A percentile compares a stretch with the other conserved stretches of the same genome.
phyloP scores from a whole-genome alignment of 2,888 invertebrate species.

The Corythucha ciliata region DNA sequence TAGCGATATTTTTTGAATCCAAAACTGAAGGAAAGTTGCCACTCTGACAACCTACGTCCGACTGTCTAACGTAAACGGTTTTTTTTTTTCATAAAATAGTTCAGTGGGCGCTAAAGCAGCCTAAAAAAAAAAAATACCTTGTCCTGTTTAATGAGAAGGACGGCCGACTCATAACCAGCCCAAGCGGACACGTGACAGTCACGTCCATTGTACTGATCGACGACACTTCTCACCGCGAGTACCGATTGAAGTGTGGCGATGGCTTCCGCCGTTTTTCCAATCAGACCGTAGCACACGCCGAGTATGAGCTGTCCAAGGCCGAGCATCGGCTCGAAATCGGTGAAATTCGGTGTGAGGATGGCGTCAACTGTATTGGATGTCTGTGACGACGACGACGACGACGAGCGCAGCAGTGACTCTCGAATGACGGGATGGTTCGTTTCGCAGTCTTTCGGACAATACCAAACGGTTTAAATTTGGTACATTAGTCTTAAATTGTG shows the following conservation, averaged over 20 bases:
- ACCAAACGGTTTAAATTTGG: background rate
- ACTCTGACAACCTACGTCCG: background rate
- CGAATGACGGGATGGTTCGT: no score
- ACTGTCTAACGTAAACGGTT: background rate
- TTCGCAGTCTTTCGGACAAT: slow-evolving; percentile 10
- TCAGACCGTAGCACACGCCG: slow-evolving; percentile 45
- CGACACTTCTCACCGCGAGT: slow-evolving; percentile 32
- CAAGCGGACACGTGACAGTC: slow-evolving; percentile 55
- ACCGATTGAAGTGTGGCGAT: slow-evolving; percentile 21
- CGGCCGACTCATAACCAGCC: slow-evolving; percentile 54
- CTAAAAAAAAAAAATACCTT: slow-evolving; percentile 39
- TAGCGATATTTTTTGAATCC: background rate
- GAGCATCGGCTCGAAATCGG: slow-evolving; percentile 51
- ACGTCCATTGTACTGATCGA: slow-evolving; percentile 29
- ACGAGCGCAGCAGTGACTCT: no score
- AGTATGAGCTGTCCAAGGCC: slow-evolving; percentile 48
- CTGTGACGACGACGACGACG: no score
- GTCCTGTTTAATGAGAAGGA: slow-evolving; percentile 43
- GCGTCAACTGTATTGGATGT: no score
- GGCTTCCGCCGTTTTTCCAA: slow-evolving; percentile 42
- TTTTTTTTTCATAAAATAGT: background rate
- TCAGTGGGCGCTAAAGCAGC: background rate
- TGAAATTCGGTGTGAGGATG: no score
- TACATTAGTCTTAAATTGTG: background rate
- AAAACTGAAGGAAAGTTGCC: background rate